A percentile compares a stretch with the other conserved stretches of the same genome.
Conservation (phyloP, 2,888 invertebrate genomes). For the Drosophila glabriapex region DNA sequence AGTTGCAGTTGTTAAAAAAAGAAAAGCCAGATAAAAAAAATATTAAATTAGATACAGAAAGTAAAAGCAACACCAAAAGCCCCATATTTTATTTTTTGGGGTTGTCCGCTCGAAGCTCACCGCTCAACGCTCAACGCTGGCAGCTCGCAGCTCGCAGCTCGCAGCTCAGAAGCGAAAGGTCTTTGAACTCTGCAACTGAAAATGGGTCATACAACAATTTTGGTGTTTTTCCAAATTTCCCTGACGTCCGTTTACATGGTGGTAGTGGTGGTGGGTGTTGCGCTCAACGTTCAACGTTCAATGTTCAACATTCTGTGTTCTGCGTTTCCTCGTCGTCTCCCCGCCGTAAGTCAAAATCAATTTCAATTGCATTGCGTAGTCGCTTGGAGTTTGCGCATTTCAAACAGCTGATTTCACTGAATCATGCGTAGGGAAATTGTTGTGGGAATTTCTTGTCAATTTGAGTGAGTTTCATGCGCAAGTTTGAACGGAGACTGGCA, state of each 20-base stretch:
- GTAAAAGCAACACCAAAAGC: slow-evolving; percentile 64
- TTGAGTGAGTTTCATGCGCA: slow-evolving; percentile 39
- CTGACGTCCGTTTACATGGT: slow-evolving; percentile 34
- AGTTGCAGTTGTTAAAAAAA: slow-evolving; percentile 65
- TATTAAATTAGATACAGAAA: slow-evolving; percentile 71
- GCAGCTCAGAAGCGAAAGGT: slow-evolving; percentile 62
- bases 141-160: slow-evolving; percentile 20
- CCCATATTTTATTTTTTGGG: slow-evolving; percentile 55
- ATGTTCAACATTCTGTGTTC: background rate
- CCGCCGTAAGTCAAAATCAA: slow-evolving; percentile 57
- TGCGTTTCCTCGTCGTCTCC: slow-evolving; percentile 14
- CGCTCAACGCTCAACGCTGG: slow-evolving; percentile 22
- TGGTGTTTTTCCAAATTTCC: slow-evolving; percentile 57
- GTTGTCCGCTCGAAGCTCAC: slow-evolving; percentile 52
- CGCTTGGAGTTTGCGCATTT: slow-evolving; percentile 76
- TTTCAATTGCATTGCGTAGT: slow-evolving; percentile 80
- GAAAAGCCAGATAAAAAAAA: slow-evolving; percentile 16
- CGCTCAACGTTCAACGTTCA: background rate
- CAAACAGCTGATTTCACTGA: slow-evolving; percentile 62
- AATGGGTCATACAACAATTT: slow-evolving; percentile 81
- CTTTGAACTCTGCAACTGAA: slow-evolving; percentile 82
- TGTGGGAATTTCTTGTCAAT: slow-evolving; percentile 12
- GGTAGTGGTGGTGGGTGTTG: slow-evolving; percentile 48
- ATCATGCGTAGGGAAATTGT: background rate
- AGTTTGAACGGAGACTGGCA: slow-evolving; percentile 35